Percentiles rank a stretch among this genome's conserved stretches.
phyloP scores from a whole-genome alignment of 2,113 vertebrate genomes.

The Mormoops blainvillei region DNA sequence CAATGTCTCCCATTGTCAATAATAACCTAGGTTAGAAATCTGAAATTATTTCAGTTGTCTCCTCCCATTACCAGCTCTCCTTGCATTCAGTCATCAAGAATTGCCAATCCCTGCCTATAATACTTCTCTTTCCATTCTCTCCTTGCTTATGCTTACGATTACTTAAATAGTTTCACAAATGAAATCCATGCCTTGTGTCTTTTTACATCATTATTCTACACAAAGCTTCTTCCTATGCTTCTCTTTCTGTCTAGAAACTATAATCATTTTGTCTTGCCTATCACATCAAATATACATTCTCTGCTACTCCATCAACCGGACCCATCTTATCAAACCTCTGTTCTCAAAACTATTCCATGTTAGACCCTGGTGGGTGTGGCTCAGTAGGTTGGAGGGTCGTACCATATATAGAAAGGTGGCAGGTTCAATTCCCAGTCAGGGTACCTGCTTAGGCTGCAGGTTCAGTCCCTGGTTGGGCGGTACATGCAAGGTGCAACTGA shows the following conservation, averaged over 20 bases:
- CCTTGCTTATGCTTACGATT: not conserved
- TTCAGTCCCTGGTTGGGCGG: no score
- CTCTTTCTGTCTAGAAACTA: not conserved
- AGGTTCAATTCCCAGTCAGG: no score
- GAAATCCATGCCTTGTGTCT: not conserved
- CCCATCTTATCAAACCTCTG: not conserved
- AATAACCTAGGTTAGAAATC: not conserved
- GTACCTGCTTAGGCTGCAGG: no score
- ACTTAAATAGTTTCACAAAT: not conserved
- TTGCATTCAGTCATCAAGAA: not conserved
- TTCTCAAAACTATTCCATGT: not conserved
- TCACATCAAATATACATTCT: not conserved
- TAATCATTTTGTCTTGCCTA: not conserved
- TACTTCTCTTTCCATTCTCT: not conserved
- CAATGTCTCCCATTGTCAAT: not conserved
- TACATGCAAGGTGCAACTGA: no score
- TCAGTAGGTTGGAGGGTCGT: no score
- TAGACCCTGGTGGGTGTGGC: not conserved
- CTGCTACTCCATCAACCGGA: not conserved
- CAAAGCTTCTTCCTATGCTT: not conserved
- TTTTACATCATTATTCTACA: not conserved
- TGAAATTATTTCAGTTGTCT: not conserved
- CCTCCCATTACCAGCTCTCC: not conserved
- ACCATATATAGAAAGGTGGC: no score
- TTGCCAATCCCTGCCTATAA: not conserved